These are phyloP conservation scores for Lasioglossum calceatum DNA, from an alignment of 2,888 invertebrate genomes.

Conservation along the genomic window DNA sequence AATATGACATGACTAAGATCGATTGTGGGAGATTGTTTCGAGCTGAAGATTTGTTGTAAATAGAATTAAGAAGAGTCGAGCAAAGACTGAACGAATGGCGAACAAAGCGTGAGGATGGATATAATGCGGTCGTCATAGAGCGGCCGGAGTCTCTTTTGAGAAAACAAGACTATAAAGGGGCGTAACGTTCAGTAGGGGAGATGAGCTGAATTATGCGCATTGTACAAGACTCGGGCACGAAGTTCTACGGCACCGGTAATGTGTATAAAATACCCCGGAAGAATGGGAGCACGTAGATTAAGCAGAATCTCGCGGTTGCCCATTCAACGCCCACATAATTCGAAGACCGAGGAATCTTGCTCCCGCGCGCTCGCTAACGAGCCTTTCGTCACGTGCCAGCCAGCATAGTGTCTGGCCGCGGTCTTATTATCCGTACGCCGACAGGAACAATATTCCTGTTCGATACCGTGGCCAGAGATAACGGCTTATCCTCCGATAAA, in stretches of 20 bases:
- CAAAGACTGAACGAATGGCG: neutral
- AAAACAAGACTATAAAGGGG: neutral
- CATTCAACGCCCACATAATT: constrained; percentile 9
- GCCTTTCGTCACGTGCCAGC: neutral
- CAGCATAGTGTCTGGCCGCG: neutral
- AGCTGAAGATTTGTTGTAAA: neutral
- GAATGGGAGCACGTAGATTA: constrained; percentile 4
- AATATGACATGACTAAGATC: neutral
- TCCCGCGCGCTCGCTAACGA: neutral
- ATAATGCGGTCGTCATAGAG: neutral
- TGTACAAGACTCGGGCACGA: neutral
- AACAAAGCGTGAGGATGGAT: neutral
- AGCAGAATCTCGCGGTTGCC: constrained; percentile 4
- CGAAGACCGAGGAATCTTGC: constrained; percentile 7
- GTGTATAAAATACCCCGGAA: constrained; percentile 4
- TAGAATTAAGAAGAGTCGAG: neutral
- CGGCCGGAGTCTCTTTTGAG: neutral
- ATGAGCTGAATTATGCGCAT: neutral
- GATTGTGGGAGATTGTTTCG: neutral
- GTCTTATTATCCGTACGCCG: neutral
- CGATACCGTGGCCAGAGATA: constrained; percentile 50
- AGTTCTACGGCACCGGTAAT: neutral
- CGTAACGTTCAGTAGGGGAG: neutral
- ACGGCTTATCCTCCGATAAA: constrained; percentile 60
- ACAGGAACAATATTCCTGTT: constrained; percentile 13